phyloP scores from a whole-genome alignment of 2,888 invertebrate genomes.

The Crossocerus cetratus region DNA sequence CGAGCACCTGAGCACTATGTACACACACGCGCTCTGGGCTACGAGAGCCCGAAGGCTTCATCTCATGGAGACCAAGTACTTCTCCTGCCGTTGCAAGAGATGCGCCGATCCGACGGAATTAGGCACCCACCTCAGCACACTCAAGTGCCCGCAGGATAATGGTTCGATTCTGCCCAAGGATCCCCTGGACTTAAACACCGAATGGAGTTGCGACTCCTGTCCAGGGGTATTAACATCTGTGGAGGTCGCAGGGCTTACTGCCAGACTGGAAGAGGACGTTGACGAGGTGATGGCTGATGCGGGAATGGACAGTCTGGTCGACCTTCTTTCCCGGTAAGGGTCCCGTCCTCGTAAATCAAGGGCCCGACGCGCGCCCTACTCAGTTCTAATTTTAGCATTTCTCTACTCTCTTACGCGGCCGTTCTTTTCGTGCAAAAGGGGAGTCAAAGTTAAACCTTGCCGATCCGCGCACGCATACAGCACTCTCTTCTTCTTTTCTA shows the following conservation, averaged over 20 bases:
- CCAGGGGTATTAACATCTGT: constrained; percentile 81
- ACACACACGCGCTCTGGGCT: constrained; percentile 93
- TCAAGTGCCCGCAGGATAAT: constrained; percentile 83
- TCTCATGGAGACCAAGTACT: constrained; percentile 87
- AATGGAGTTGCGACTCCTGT: constrained; percentile 88
- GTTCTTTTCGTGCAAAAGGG: neutral
- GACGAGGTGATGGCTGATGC: constrained; percentile 82
- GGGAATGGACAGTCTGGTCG: constrained; percentile 82
- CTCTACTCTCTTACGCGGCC: neutral
- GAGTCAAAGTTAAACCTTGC: too few relatives aligned
- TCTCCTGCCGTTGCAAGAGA: constrained; percentile 85
- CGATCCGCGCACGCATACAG: too few relatives aligned
- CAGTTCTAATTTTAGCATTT: neutral
- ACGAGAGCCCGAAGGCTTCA: constrained; percentile 89
- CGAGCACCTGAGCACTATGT: constrained; percentile 89
- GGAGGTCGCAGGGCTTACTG: constrained; percentile 83
- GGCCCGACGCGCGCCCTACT: neutral
- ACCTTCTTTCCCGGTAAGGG: constrained; percentile 82
- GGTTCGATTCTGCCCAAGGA: constrained; percentile 85
- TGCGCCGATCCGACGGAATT: constrained; percentile 90
- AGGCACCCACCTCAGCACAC: constrained; percentile 85
- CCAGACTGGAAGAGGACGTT: constrained; percentile 87
- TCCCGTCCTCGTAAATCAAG: neutral
- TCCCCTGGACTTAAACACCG: constrained; percentile 84
- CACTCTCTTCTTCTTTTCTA: constrained; percentile 30